Base-by-base conservation (phyloP, 2,888 invertebrate species). In the Tachystola acroxantha region DNA sequence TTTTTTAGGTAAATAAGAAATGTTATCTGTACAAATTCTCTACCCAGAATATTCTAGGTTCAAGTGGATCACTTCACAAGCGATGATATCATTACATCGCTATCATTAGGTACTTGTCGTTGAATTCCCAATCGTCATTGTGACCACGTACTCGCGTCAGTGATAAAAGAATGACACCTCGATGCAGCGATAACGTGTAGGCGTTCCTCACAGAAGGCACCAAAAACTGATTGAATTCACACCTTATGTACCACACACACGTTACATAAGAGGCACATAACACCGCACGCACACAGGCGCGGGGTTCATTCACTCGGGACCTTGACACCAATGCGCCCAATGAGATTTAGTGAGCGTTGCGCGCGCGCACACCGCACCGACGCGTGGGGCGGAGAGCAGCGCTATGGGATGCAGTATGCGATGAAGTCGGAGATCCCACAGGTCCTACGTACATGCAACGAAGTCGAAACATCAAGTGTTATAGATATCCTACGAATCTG, bases 301-400 rank as follows among this genome's bases (percentile, higher is more conserved):
- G 13, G 37, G 64, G 77, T 72, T 77, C 78, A 64, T 73, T 78
- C 75, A 75, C 77, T 53, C 54, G 48, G 41, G 55, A 58, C 78
- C 78, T 75, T 78, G 78, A 71, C 78, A 77, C 56, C 37, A 50
- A 52, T 55, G 41, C 42, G 37, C 20, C 57, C 64, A 63, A 68
- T 64, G 68, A 57, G 59, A 62, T 58, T 61, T 58, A 48, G 68
- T 61, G 64, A 59, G 56, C 61, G 60, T 39, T 45, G 44, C 46
- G 46, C 42, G 20, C 14, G 31, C 26, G 32, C 14, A 20, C 20
- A 27, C 7, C 10, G 13, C 22, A 4, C 1, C 7, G 10, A 6
- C 27, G 1, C 5, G 7, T 11, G 12, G 10, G 24, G 24, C 1
- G 9, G n/a, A 24, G 3, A n/a, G 24, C 9, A 24, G n/a, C n/a